Evolutionary conservation across 2,797 vertebrate genomes (phyloP), one percentile per base, ranked within the genome.

Genomic region (Labeo calbasu): DNA sequence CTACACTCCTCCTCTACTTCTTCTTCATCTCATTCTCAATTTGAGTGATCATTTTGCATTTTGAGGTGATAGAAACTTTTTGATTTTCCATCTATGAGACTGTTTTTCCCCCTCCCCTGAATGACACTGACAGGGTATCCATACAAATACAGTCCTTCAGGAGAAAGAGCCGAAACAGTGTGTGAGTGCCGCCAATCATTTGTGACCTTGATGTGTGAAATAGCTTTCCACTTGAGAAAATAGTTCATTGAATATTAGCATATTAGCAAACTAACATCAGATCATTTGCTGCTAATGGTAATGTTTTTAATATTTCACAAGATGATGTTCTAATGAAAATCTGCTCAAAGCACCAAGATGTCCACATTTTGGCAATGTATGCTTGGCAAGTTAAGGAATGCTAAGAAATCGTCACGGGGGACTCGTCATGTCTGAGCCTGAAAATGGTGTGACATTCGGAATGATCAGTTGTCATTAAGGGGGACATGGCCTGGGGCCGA

Each of bases 401-500:
- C n/a, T 70, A 61, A 28, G 65, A 75, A 55, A 46, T 76, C 10
- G 2, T 12, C 9, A 48, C 19, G 1, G 13, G 11, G 23, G 57
- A 3, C 40, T 23, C 55, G 69, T 40, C 55, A 40, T 70, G 72
- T 65, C 57, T 81, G 25, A 88, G 83, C 81, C 86, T 88, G 79
- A 85, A 88, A 89, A 88, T 87, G 77, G 86, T 28, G 77, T 87
- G 89, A 92, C 90, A 90, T 91, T 89, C 88, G 86, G 93, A 93
- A 94, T 90, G 73, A 93, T 96, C 95, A 93, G 90, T 94, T 96
- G 96, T 97, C 95, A 96, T 96, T 97, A 95, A 93, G 92, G 93
- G 93, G 92, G 92, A 93, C 94, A 92, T 91, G 91, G 95, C 94
- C 93, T 77, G 68, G 83, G 68, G 86, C 88, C 57, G 83, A 61